A percentile compares a stretch with the other conserved stretches of the same genome.
These are phyloP conservation scores for Hylomyscus alleni DNA, from an alignment of 2,797 vertebrate genomes.

Conservation along the genomic window DNA sequence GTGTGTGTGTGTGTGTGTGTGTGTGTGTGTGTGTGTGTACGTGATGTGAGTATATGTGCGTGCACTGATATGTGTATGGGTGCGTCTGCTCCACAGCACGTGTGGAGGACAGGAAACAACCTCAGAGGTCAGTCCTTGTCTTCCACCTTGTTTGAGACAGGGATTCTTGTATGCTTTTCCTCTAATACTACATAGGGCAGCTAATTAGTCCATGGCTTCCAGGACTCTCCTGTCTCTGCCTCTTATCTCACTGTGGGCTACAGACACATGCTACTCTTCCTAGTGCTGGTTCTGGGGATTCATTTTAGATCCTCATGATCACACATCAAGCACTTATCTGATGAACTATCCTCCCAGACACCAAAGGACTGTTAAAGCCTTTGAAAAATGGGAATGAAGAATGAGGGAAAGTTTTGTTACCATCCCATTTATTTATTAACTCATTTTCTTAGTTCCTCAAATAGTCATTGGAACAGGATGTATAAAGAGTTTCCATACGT, in stretches of 20 bases:
- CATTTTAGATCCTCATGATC: not conserved
- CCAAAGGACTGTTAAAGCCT: not conserved
- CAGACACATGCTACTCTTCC: not conserved
- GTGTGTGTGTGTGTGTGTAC: not conserved
- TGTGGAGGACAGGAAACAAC: not conserved
- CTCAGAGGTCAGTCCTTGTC: not conserved
- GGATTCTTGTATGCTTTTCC: not conserved
- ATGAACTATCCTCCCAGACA: not conserved
- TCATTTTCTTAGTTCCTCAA: conserved; percentile 26
- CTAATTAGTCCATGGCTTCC: too few relatives aligned
- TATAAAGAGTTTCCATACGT: not conserved
- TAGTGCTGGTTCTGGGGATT: not conserved
- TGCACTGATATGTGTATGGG: not conserved
- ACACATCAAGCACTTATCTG: not conserved
- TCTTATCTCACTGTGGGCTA: not conserved
- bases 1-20: not conserved
- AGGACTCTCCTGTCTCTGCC: not conserved
- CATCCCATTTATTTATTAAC: not conserved
- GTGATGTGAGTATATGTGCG: not conserved
- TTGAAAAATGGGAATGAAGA: not conserved
- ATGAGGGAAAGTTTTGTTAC: not conserved
- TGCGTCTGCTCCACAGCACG: not conserved
- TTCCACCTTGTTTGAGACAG: not conserved
- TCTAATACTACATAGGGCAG: not conserved
- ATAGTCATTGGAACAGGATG: conserved; percentile 8